Percentiles rank a stretch among this genome's conserved stretches.
These are phyloP conservation scores for Eupithecia dodoneata DNA, from an alignment of 2,888 invertebrate genomes.

Conservation along the genomic window DNA sequence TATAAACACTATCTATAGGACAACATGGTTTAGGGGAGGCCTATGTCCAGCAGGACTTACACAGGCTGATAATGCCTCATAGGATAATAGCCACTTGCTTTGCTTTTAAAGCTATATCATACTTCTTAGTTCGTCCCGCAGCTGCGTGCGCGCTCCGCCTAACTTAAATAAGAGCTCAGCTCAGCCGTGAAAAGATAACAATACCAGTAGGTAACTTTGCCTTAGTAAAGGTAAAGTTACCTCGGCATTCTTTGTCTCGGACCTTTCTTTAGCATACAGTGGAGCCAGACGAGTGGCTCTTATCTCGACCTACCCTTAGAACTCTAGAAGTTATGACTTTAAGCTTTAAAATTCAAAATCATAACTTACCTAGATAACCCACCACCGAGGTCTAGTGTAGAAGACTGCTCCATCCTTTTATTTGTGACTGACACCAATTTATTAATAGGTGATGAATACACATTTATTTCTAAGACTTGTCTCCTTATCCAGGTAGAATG, in stretches of 20 bases:
- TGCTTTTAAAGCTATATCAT: neutral
- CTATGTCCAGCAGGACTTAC: too few species aligned
- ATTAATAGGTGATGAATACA: neutral
- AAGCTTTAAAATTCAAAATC: neutral
- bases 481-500: slow-evolving; percentile 62
- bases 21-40: too few species aligned
- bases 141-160: neutral
- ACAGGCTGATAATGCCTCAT: too few species aligned
- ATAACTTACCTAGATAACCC: neutral
- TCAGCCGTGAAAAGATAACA: neutral
- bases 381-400: neutral
- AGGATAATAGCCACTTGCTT: too few species aligned
- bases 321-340: too few species aligned
- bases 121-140: neutral
- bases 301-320: neutral
- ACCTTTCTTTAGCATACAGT: neutral
- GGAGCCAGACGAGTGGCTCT: neutral
- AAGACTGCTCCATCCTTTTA: neutral
- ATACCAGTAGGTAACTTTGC: too few species aligned
- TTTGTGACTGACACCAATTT: neutral
- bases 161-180: neutral
- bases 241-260: neutral
- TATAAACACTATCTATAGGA: neutral
- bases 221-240: neutral
- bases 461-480: neutral